Evolutionary conservation across 1,140 invertebrate genomes (phyloP).

Genomic region (Aphidius ervi): DNA sequence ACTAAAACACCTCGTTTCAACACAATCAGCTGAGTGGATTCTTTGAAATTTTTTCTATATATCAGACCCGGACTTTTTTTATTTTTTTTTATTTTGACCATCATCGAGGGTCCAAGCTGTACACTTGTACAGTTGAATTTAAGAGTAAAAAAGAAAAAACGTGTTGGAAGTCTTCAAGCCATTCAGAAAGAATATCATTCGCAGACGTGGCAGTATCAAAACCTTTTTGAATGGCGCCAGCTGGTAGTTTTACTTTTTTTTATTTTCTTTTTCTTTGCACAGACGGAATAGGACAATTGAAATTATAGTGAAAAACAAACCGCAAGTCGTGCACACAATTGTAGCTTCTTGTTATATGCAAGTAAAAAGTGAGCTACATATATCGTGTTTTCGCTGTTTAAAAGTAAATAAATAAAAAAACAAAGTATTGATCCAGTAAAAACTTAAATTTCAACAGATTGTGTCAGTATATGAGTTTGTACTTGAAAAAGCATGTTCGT

Average conservation of each 20-base stretch:
- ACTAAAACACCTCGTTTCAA: constrained; percentile 16
- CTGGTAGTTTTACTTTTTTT: constrained; percentile 14
- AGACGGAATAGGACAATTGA: background rate
- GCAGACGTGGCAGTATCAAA: constrained; percentile 22
- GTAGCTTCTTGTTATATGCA: no score
- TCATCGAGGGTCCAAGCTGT: background rate
- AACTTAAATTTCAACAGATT: no score
- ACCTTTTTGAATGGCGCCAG: constrained; percentile 7
- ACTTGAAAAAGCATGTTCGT: no score
- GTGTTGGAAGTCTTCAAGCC: background rate
- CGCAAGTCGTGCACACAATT: background rate
- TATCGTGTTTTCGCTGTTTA: no score
- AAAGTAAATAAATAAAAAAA: no score
- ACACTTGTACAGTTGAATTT: constrained; percentile 1
- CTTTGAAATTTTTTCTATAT: constrained; percentile 12
- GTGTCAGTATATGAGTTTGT: no score
- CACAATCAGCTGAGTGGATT: constrained; percentile 27
- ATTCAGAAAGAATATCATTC: constrained; percentile 15
- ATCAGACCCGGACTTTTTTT: background rate
- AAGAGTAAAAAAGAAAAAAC: constrained; percentile 6
- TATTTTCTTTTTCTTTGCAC: background rate
- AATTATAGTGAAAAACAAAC: constrained; percentile 2
- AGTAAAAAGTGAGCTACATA: no score
- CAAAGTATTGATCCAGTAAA: no score
- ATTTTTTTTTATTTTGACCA: background rate